Evolutionary conservation across 2,888 invertebrate species (phyloP).

Genomic region (Seira musarum): DNA sequence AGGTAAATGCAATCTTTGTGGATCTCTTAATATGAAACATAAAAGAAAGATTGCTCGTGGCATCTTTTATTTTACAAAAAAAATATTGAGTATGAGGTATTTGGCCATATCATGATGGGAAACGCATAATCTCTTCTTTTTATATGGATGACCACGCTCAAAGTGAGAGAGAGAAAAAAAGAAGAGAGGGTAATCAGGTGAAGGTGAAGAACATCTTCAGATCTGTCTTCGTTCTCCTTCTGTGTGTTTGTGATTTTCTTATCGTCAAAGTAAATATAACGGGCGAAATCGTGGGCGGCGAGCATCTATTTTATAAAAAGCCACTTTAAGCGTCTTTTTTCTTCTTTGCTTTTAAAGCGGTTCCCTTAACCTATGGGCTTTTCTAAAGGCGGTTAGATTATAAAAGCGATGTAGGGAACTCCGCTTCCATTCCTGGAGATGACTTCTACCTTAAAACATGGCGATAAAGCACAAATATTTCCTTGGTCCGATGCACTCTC

Average conservation of each 20-base stretch:
- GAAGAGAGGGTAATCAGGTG: slow-evolving; percentile 35
- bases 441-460: background rate
- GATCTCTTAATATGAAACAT: too few relatives aligned
- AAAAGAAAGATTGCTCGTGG: too few relatives aligned
- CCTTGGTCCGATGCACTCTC: background rate
- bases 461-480: background rate
- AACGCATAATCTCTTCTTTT: background rate
- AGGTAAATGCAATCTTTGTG: too few relatives aligned
- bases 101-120: too few relatives aligned
- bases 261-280: background rate
- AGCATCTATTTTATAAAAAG: background rate
- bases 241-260: background rate
- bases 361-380: background rate
- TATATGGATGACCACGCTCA: background rate
- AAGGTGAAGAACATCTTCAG: slow-evolving; percentile 24
- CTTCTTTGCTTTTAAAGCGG: too few relatives aligned
- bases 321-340: too few relatives aligned
- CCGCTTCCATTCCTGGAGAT: background rate
- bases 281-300: background rate
- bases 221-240: background rate
- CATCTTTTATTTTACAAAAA: too few relatives aligned
- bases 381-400: background rate
- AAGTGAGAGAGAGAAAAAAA: background rate
- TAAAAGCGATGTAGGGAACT: background rate
- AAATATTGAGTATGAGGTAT: too few relatives aligned